Evolutionary conservation across 2,888 invertebrate genomes (phyloP).

Genomic region (Callyntrura guangdongensis): DNA sequence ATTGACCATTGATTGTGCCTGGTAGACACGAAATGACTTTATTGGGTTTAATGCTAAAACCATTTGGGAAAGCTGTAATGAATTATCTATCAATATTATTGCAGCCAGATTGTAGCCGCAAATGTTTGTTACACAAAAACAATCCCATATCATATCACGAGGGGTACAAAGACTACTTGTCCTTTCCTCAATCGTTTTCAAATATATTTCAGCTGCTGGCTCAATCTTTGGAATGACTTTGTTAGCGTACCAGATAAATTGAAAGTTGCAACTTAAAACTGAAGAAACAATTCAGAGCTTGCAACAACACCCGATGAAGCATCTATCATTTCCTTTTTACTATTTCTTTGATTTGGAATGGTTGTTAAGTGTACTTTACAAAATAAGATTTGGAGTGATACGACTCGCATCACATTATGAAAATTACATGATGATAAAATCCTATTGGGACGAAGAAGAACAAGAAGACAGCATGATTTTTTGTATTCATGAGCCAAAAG

Average conservation of each 20-base stretch:
- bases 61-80: no score
- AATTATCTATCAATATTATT: no score
- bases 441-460: background rate
- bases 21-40: background rate
- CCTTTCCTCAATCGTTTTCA: no score
- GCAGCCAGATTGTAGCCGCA: no score
- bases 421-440: constrained; percentile 40
- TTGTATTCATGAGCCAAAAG: constrained; percentile 45
- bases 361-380: constrained; percentile 45
- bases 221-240: constrained; percentile 9
- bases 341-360: constrained; percentile 54
- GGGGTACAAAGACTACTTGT: no score
- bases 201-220: no score
- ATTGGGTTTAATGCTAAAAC: background rate
- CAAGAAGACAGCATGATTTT: background rate
- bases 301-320: background rate
- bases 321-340: background rate
- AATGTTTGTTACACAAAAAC: no score
- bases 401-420: constrained; percentile 28
- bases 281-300: background rate
- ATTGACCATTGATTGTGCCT: constrained; percentile 52
- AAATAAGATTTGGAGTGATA: background rate
- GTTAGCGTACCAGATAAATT: no score
- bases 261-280: background rate
- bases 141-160: no score